These are phyloP conservation scores for Sciaenops ocellatus DNA, from an alignment of 2,797 vertebrate species.

Conservation along the genomic window DNA sequence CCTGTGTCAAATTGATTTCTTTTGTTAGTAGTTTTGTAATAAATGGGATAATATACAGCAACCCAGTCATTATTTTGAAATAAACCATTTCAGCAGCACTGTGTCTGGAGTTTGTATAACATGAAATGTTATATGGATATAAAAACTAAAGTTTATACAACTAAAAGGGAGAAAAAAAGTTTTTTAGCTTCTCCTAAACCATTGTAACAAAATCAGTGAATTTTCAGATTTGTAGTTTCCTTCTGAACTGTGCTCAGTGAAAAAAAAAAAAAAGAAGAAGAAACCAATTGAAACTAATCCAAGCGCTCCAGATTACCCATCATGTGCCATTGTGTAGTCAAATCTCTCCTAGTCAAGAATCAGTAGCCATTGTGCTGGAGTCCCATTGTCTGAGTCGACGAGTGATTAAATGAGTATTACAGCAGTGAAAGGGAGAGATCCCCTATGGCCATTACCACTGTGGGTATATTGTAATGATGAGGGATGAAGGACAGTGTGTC, in stretches of 20 bases:
- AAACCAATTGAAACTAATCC: too few relatives aligned
- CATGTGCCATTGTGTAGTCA: slow-evolving; percentile 12
- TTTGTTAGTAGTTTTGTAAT: too few relatives aligned
- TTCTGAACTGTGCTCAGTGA: background rate
- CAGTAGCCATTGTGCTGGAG: slow-evolving; percentile 38
- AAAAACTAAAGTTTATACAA: too few relatives aligned
- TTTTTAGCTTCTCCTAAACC: background rate
- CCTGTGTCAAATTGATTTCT: too few relatives aligned
- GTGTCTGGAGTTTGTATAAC: too few relatives aligned
- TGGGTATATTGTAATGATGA: slow-evolving; percentile 29
- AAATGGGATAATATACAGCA: too few relatives aligned
- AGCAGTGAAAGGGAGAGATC: slow-evolving; percentile 28
- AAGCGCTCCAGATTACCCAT: background rate
- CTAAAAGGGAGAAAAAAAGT: too few relatives aligned
- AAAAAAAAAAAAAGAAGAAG: too few relatives aligned
- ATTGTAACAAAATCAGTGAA: background rate
- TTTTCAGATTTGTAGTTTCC: background rate
- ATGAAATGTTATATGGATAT: too few relatives aligned
- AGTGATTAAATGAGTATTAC: slow-evolving; percentile 42
- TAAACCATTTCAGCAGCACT: too few relatives aligned
- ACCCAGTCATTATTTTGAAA: too few relatives aligned
- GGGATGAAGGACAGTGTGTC: slow-evolving; percentile 20
- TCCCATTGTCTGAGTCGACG: slow-evolving; percentile 18
- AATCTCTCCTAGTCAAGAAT: slow-evolving; percentile 20
- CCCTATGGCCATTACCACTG: background rate